These are phyloP conservation scores for Oligia strigilis DNA, from an alignment of 2,888 invertebrate genomes.

Conservation along the genomic window DNA sequence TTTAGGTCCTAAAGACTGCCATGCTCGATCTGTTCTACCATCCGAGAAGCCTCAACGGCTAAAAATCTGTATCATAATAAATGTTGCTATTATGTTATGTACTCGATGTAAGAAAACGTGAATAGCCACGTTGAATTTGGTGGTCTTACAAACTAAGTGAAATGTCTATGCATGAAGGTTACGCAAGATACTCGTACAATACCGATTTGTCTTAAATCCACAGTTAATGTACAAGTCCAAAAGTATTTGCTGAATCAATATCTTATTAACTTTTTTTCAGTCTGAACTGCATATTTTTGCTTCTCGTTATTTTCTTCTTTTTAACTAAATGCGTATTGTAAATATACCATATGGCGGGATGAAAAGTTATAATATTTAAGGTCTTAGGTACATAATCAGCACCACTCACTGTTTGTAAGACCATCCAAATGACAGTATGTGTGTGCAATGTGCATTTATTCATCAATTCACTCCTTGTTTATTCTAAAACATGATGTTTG, in stretches of 20 bases:
- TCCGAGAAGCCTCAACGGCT: not conserved
- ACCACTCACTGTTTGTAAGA: constrained; percentile 4
- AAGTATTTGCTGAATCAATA: not conserved
- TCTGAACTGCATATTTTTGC: not conserved
- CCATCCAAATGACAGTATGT: not conserved
- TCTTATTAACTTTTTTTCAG: not conserved
- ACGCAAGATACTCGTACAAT: not conserved
- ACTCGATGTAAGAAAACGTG: constrained; percentile 31
- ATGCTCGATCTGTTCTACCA: not conserved
- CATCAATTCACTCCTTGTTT: not conserved
- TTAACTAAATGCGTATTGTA: not conserved
- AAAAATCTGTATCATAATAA: not conserved
- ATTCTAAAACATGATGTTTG: not conserved
- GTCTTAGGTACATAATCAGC: no score
- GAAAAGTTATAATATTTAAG: not conserved
- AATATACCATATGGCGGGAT: not conserved
- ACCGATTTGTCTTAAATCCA: not conserved
- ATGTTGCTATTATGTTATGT: constrained; percentile 16
- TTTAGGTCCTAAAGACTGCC: not conserved
- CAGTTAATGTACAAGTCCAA: not conserved
- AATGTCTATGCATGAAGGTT: not conserved
- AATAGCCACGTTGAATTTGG: not conserved
- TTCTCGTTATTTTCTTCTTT: not conserved
- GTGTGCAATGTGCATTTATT: not conserved
- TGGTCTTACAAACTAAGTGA: constrained; percentile 25